Conservation (phyloP, 1,140 invertebrate genomes). For the Caenorhabditis remanei region DNA sequence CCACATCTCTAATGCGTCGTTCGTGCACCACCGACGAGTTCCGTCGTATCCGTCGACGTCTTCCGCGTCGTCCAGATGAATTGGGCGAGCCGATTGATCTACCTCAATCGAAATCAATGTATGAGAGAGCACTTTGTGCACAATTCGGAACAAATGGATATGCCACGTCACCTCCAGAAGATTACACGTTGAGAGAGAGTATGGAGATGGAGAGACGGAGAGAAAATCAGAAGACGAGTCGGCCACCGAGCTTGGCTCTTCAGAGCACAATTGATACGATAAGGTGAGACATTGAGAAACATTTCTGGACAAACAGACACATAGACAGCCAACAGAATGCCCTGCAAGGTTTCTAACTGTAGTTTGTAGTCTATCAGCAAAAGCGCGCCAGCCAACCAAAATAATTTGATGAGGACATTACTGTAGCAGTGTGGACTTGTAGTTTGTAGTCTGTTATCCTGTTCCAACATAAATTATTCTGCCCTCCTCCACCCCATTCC, state of each 20-base stretch:
- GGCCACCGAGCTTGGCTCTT: conserved; percentile 5
- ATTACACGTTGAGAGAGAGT: conserved; percentile 13
- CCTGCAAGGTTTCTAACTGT: too few species aligned
- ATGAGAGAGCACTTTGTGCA: conserved; percentile 29
- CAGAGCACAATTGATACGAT: conserved; percentile 26
- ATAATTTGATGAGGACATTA: too few species aligned
- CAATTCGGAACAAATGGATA: conserved; percentile 9
- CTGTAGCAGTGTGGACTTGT: too few species aligned
- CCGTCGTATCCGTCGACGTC: background rate
- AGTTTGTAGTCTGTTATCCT: too few species aligned
- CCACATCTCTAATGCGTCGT: conserved; percentile 17
- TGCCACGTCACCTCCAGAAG: conserved; percentile 15
- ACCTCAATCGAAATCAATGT: conserved; percentile 26
- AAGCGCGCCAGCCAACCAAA: too few species aligned
- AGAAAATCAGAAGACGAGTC: background rate
- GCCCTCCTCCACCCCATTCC: too few species aligned
- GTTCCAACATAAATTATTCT: too few species aligned
- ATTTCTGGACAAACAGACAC: background rate
- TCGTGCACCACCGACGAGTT: conserved; percentile 36
- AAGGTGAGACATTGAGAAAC: background rate
- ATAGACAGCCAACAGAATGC: background rate
- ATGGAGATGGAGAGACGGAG: conserved; percentile 1
- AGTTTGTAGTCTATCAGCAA: too few species aligned
- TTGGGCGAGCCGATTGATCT: conserved; percentile 11
- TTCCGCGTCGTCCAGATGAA: conserved; percentile 8